phyloP scores from a whole-genome alignment of 2,113 vertebrate genomes.

The Nyctereutes procyonoides region DNA sequence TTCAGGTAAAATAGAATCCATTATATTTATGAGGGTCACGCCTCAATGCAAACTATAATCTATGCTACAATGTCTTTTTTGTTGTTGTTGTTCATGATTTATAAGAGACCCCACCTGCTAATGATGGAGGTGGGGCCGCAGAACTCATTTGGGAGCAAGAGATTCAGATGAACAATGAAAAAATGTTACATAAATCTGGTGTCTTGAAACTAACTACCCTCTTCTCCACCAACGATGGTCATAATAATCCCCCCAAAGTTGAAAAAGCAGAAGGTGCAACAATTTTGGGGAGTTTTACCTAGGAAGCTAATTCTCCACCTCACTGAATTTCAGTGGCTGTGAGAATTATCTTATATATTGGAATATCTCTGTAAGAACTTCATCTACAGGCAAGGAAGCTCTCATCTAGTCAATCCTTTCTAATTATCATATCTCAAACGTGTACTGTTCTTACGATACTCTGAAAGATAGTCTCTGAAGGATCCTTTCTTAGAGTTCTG shows the following conservation, averaged over 20 bases:
- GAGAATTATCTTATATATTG: not conserved
- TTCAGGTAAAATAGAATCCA: not conserved
- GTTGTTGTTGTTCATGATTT: not conserved
- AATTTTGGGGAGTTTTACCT: too few relatives aligned
- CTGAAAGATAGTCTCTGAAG: not conserved
- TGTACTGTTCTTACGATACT: not conserved
- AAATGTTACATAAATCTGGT: not conserved
- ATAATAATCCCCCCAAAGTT: not conserved
- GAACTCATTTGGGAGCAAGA: not conserved
- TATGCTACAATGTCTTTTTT: not conserved
- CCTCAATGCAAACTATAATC: not conserved
- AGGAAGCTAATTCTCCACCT: too few relatives aligned
- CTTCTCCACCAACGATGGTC: not conserved
- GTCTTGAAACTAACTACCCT: not conserved
- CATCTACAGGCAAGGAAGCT: not conserved
- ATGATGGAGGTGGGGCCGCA: not conserved
- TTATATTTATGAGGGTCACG: not conserved
- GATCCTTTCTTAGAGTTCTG: not conserved
- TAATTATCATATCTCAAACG: not conserved
- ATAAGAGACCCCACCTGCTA: not conserved
- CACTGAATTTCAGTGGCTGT: not conserved
- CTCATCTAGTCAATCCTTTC: not conserved
- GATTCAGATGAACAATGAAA: not conserved
- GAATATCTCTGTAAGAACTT: not conserved
- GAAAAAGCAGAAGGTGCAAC: not conserved